Conservation (phyloP, 2,113 vertebrate species). For the Hydrochoerus hydrochaeris region DNA sequence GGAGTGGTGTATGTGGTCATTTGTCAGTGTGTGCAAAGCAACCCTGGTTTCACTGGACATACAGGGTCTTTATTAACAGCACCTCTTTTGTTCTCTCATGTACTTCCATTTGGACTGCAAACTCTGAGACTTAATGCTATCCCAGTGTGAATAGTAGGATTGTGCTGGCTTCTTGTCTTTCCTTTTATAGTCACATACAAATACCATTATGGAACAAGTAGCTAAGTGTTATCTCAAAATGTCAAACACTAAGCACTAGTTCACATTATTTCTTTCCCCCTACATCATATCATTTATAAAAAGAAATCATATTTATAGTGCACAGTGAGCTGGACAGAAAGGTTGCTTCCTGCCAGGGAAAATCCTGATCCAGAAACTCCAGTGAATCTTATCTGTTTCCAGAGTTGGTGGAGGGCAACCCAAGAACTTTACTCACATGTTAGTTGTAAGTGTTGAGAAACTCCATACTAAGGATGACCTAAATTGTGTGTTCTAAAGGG, state of each 20-base stretch:
- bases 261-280: background rate
- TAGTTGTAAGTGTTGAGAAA: background rate
- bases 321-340: background rate
- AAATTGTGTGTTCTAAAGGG: background rate
- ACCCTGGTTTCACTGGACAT: background rate
- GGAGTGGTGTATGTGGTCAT: background rate
- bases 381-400: background rate
- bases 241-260: no score
- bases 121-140: no score
- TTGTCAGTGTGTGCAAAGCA: background rate
- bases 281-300: background rate
- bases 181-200: background rate
- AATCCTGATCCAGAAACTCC: background rate
- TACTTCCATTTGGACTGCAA: background rate
- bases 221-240: background rate
- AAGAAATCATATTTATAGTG: background rate
- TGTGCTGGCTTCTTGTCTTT: background rate
- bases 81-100: background rate
- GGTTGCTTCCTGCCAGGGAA: background rate
- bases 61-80: accelerated
- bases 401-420: background rate
- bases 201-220: no score
- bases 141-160: background rate
- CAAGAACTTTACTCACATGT: background rate
- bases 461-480: background rate